A percentile compares a stretch with the other conserved stretches of the same genome.
These are phyloP conservation scores for Empis stercorea DNA, from an alignment of 2,888 invertebrate species.

Conservation along the genomic window DNA sequence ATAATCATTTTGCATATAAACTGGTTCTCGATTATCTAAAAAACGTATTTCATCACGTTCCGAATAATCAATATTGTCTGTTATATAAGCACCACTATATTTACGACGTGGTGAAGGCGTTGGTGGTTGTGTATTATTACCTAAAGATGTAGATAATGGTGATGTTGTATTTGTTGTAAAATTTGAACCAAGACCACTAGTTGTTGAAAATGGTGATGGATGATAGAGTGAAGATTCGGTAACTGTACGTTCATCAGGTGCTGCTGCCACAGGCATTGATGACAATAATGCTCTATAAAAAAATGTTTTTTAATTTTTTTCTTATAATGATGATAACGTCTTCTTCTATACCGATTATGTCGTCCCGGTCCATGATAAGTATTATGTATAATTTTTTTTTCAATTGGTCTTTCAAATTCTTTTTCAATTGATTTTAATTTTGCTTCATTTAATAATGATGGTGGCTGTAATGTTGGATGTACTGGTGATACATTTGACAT, in stretches of 20 bases:
- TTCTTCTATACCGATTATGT: slow-evolving; percentile 50
- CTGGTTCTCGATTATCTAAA: slow-evolving; percentile 23
- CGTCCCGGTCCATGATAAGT: slow-evolving; percentile 81
- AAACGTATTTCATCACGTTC: slow-evolving; percentile 17
- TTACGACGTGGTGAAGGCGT: slow-evolving; percentile 61
- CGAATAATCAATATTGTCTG: slow-evolving; percentile 37
- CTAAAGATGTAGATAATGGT: slow-evolving; percentile 31
- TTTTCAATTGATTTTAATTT: slow-evolving; percentile 25
- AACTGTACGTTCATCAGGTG: slow-evolving; percentile 32
- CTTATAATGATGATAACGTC: too few species aligned
- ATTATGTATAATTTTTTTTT: slow-evolving; percentile 48
- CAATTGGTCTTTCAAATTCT: slow-evolving; percentile 16
- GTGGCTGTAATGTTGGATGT: slow-evolving; percentile 66
- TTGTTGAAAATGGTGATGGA: slow-evolving; percentile 41
- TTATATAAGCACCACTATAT: slow-evolving; percentile 56
- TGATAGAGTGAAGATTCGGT: slow-evolving; percentile 38
- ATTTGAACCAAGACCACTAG: slow-evolving; percentile 41
- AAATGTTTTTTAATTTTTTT: background rate
- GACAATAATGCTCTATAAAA: slow-evolving; percentile 16
- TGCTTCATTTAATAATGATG: slow-evolving; percentile 38
- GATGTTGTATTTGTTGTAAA: slow-evolving; percentile 35
- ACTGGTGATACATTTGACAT: slow-evolving; percentile 74
- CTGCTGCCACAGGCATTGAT: slow-evolving; percentile 21
- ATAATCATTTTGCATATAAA: slow-evolving; percentile 28
- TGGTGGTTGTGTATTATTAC: slow-evolving; percentile 39